phyloP scores from a whole-genome alignment of 2,888 invertebrate genomes.

The Drosophila anomalipes region DNA sequence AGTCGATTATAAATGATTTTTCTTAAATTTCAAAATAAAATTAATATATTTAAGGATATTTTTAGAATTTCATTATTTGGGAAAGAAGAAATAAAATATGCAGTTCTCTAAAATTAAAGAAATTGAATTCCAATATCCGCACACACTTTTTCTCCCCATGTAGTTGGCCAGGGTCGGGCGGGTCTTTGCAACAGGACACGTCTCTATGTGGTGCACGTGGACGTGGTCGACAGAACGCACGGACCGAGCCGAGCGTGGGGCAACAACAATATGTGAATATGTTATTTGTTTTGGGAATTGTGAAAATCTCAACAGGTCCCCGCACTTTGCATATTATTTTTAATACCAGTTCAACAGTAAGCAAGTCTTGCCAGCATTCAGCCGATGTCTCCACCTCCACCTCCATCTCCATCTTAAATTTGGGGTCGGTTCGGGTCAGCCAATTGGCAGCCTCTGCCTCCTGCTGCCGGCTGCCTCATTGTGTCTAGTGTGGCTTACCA shows the following conservation, averaged over 20 bases:
- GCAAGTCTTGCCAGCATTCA: conserved; percentile 54
- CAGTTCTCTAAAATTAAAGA: neutral
- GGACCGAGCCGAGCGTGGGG: conserved; percentile 2
- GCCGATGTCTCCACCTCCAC: conserved; percentile 2
- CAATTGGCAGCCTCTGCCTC: conserved; percentile 39
- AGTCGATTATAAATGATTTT: neutral
- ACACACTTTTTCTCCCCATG: neutral
- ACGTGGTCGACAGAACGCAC: conserved; percentile 34
- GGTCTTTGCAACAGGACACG: conserved; percentile 32
- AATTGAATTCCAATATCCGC: neutral
- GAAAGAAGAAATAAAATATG: neutral
- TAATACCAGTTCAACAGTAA: conserved; percentile 61
- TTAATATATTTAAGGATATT: neutral
- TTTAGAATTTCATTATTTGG: neutral
- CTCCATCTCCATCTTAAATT: neutral
- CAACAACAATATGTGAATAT: conserved; percentile 82
- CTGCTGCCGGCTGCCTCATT: neutral
- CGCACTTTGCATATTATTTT: conserved; percentile 83
- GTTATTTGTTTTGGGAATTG: conserved; percentile 84
- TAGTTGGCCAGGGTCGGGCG: conserved; percentile 12
- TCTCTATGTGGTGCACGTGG: conserved; percentile 10
- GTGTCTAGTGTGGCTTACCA: conserved; percentile 37
- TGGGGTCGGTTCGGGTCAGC: conserved; percentile 54
- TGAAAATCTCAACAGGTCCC: conserved; percentile 84
- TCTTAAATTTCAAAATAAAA: neutral